Base-by-base conservation (phyloP, 2,113 vertebrate species). In the Pipra filicauda region DNA sequence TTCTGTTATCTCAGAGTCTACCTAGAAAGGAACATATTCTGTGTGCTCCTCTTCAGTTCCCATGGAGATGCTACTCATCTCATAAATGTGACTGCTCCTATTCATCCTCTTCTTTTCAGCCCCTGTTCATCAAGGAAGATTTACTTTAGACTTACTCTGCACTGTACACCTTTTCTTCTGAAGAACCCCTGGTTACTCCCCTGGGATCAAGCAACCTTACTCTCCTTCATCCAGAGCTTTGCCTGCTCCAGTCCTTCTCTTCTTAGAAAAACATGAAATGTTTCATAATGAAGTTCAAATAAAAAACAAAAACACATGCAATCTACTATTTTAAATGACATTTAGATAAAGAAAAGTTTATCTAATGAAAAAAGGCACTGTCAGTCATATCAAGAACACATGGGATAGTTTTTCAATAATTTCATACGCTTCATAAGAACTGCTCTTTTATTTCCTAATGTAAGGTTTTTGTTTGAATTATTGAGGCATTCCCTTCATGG, bases 11-110 rank as follows among this genome's bases (percentile, higher is more conserved):
- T 71, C 35, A 30, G 17, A 37, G n/a, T 49, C 22, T 67, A 69
- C 33, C 59, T 77, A 3, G 11, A 43, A 70, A 30, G 12, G 17
- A 49, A 21, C 2, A 12, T 23, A 18, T 21, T 66, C 28, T 20
- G 11, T n/a, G 20, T 1, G 0, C 3, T 61, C 22, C 23, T 57
- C 44, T 64, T 77, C 2, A 8, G 16, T 39, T 54, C 3, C 6
- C 21, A 28, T 0, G 7, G n/a, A 64, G 44, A 21, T 35, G 28
- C 5, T 51, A 3, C 30, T 61, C 20, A 6, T 84, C 31, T 73
- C 54, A 72, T 6, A 14, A 43, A 1, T 35, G 27, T 69, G 37
- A 54, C 37, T n/a, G 10, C 15, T 67, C 15, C 57, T 20, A 1
- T 54, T 58, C 35, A 22, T n/a, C 9, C 24, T 58, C 14, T 51